Percentiles rank a stretch among this genome's conserved stretches.
These are phyloP conservation scores for Lontra canadensis DNA, from an alignment of 2,113 vertebrate genomes.

Conservation along the genomic window DNA sequence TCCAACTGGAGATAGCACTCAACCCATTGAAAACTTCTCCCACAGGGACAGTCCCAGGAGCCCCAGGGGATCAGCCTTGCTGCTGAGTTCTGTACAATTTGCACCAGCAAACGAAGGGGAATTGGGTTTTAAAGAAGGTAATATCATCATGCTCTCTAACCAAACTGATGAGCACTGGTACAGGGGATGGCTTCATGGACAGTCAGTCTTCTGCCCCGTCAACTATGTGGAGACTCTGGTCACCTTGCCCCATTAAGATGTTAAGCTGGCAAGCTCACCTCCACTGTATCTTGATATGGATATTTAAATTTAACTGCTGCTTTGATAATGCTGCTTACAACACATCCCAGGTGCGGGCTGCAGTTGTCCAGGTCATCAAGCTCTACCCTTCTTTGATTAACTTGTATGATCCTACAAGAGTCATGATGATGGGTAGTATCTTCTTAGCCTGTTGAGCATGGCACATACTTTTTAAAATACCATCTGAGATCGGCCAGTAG, in stretches of 20 bases:
- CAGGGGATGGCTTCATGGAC: slow-evolving; percentile 96
- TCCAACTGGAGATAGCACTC: slow-evolving; percentile 87
- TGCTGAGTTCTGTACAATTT: slow-evolving; percentile 97
- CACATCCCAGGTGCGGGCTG: slow-evolving; percentile 81
- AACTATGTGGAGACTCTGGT: slow-evolving; percentile 99
- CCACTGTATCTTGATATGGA: slow-evolving; percentile 66
- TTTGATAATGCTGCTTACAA: slow-evolving; percentile 87
- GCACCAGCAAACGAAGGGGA: slow-evolving; percentile 98
- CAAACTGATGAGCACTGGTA: slow-evolving; percentile 99
- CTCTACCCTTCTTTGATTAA: slow-evolving; percentile 81
- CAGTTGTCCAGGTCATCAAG: slow-evolving; percentile 83
- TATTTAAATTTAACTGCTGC: slow-evolving; percentile 85
- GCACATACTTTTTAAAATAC: slow-evolving; percentile 68
- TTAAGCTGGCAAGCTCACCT: slow-evolving; percentile 80
- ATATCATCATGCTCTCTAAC: slow-evolving; percentile 97
- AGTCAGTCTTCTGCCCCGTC: slow-evolving; percentile 98
- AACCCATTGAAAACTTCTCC: slow-evolving; percentile 94
- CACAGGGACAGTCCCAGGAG: slow-evolving; percentile 85
- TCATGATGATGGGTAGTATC: slow-evolving; percentile 83
- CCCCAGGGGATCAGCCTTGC: slow-evolving; percentile 95
- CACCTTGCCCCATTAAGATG: slow-evolving; percentile 92
- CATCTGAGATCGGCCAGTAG: slow-evolving; percentile 57
- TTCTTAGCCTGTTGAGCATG: slow-evolving; percentile 75
- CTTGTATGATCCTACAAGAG: slow-evolving; percentile 66
- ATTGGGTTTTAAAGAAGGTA: slow-evolving; percentile 97